Percentiles rank a stretch among this genome's conserved stretches.
These are phyloP conservation scores for Alethe diademata DNA, from an alignment of 2,113 vertebrate species.

Conservation along the genomic window DNA sequence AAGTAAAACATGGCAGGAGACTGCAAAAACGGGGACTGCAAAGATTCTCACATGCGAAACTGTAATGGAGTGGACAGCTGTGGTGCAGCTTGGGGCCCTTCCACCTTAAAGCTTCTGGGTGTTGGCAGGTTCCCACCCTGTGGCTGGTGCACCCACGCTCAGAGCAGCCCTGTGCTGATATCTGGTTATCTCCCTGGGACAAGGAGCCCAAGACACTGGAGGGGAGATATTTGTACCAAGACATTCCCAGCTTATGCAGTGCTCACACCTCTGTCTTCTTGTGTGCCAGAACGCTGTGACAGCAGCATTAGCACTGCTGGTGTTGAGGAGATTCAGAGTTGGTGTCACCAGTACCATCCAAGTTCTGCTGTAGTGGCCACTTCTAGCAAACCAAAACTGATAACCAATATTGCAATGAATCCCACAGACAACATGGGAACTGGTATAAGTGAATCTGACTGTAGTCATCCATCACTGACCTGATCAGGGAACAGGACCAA, in stretches of 20 bases:
- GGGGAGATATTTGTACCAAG: not conserved
- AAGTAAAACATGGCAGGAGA: not conserved
- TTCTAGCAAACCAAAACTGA: not conserved
- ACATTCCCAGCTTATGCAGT: not conserved
- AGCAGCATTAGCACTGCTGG: not conserved
- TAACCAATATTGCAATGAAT: not conserved
- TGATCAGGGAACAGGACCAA: not conserved
- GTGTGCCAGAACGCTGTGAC: fast-evolving
- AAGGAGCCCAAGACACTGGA: not conserved
- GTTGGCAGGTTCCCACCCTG: not conserved
- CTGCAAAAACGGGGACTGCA: not conserved
- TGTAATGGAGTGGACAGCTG: fast-evolving
- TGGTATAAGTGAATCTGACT: not conserved
- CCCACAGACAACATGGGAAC: not conserved
- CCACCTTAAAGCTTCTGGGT: not conserved
- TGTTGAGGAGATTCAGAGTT: not conserved
- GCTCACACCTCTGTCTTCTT: not conserved
- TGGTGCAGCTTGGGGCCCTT: not conserved
- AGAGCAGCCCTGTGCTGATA: not conserved
- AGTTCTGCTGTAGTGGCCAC: fast-evolving
- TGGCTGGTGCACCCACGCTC: not conserved
- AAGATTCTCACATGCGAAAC: not conserved
- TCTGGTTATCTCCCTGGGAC: not conserved
- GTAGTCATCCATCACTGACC: not conserved
- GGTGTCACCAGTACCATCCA: not conserved